These are phyloP conservation scores for Mylabris sibirica DNA, from an alignment of 2,888 invertebrate species.

Conservation along the genomic window DNA sequence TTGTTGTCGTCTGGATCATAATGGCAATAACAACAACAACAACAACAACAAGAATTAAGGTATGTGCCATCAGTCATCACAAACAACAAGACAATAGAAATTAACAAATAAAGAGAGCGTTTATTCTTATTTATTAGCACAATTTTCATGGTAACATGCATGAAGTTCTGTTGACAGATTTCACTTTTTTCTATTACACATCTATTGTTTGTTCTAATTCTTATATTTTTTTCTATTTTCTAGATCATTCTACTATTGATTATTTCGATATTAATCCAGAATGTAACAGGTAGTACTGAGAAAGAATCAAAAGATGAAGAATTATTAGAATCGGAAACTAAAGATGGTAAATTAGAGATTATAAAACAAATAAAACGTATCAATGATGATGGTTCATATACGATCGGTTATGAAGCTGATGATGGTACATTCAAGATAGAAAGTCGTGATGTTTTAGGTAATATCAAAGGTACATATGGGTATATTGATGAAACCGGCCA, in stretches of 20 bases:
- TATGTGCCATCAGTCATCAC: constrained; percentile 31
- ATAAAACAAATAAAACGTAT: constrained; percentile 82
- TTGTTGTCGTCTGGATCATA: constrained; percentile 13
- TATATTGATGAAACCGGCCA: constrained; percentile 80
- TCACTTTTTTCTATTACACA: constrained; percentile 13
- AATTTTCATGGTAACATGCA: background rate
- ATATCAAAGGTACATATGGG: constrained; percentile 84
- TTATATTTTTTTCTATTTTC: constrained; percentile 16
- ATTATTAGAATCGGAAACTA: constrained; percentile 69
- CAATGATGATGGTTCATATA: constrained; percentile 85
- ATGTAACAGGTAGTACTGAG: constrained; percentile 19
- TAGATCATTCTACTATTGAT: constrained; percentile 23
- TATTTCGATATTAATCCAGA: constrained; percentile 21
- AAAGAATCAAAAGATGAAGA: constrained; percentile 61
- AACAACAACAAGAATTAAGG: constrained; percentile 42
- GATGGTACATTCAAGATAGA: constrained; percentile 88
- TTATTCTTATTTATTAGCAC: background rate
- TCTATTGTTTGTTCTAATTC: background rate
- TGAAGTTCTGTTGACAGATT: constrained; percentile 15
- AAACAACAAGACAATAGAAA: background rate
- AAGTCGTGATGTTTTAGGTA: constrained; percentile 79
- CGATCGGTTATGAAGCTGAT: constrained; percentile 84
- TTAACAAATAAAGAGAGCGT: background rate
- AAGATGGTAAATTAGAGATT: constrained; percentile 77
- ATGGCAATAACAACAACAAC: constrained; percentile 34